These are phyloP conservation scores for Amphipoea oculea DNA, from an alignment of 2,888 invertebrate genomes.

Conservation along the genomic window DNA sequence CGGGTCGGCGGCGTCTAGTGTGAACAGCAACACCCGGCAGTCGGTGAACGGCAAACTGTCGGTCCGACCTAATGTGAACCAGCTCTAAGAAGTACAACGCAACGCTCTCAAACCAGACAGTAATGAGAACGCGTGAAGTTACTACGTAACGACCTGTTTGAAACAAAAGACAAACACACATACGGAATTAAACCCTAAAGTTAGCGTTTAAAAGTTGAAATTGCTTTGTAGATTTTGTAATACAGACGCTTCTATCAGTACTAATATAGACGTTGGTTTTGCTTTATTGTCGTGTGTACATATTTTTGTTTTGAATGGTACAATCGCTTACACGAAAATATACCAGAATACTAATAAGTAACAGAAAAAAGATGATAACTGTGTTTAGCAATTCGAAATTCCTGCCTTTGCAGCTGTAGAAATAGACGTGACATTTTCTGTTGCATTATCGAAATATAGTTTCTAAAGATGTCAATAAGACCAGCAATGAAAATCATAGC, in stretches of 20 bases:
- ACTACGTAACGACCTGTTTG: constrained; percentile 70
- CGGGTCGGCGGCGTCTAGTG: too few relatives aligned
- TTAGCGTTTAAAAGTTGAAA: constrained; percentile 18
- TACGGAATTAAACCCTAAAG: constrained; percentile 62
- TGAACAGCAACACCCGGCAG: too few relatives aligned
- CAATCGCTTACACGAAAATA: neutral
- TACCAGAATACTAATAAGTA: too few relatives aligned
- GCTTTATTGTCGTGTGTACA: constrained; percentile 27
- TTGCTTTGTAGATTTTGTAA: constrained; percentile 41
- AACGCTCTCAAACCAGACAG: constrained; percentile 71
- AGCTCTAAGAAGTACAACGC: constrained; percentile 68
- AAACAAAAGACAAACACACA: constrained; percentile 63
- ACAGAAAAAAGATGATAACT: neutral
- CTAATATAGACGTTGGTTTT: constrained; percentile 63
- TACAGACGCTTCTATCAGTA: constrained; percentile 57
- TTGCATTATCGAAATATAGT: neutral
- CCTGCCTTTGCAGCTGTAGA: neutral
- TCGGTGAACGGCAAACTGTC: too few relatives aligned
- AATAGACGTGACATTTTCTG: neutral
- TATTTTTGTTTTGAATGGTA: constrained; percentile 15
- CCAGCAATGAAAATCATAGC: neutral
- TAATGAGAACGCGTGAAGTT: constrained; percentile 76
- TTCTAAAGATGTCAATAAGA: neutral
- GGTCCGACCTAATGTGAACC: too few relatives aligned
- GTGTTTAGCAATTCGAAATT: neutral